These are phyloP conservation scores for Nomada flava DNA, from an alignment of 2,888 invertebrate genomes.

Conservation along the genomic window DNA sequence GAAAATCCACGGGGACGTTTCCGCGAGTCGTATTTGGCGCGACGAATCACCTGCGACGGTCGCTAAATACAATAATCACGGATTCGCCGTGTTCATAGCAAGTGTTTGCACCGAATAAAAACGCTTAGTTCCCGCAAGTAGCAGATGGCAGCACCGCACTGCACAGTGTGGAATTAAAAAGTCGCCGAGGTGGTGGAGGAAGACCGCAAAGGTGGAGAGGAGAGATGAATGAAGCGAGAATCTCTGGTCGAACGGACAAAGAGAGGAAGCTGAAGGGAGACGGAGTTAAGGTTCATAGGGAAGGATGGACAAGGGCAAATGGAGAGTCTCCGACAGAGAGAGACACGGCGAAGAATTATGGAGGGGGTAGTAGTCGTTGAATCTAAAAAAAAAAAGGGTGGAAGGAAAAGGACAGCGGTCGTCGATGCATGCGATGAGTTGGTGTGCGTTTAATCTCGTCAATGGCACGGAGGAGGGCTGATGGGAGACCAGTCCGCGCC, in stretches of 20 bases:
- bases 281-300: constrained; percentile 8
- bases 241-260: constrained; percentile 20
- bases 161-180: constrained; percentile 70
- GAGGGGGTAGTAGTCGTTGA: constrained; percentile 45
- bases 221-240: constrained; percentile 52
- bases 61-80: not conserved
- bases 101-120: constrained; percentile 63
- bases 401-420: constrained; percentile 33
- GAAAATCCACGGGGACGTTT: not conserved
- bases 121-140: constrained; percentile 73
- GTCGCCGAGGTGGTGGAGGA: constrained; percentile 33
- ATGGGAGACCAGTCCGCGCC: constrained; percentile 68
- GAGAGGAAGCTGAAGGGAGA: constrained; percentile 27
- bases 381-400: constrained; percentile 38
- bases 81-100: constrained; percentile 20
- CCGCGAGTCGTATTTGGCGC: not conserved
- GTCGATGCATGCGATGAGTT: constrained; percentile 34
- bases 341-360: constrained; percentile 12
- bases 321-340: not conserved
- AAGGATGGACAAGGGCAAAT: constrained; percentile 8
- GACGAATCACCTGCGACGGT: not conserved
- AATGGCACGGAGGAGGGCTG: constrained; percentile 63
- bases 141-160: constrained; percentile 80
- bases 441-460: constrained; percentile 71
- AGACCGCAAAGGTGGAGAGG: constrained; percentile 28